Conservation (phyloP, 2,888 invertebrate genomes). For the Tanytarsus gracilentus region DNA sequence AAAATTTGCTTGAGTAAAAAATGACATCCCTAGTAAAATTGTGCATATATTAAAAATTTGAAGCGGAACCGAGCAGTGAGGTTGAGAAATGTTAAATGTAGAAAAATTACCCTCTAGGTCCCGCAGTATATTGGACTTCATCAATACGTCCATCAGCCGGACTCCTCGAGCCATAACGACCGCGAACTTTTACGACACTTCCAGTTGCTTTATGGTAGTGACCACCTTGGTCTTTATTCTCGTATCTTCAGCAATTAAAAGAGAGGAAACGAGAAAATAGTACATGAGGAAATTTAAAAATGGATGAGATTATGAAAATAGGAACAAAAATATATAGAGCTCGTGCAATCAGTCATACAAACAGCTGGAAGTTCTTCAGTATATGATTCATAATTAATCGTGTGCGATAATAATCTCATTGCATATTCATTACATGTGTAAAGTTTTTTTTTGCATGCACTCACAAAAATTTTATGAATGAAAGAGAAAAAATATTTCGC, state of each 20-base stretch:
- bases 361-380: too few species aligned
- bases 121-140: conserved; percentile 65
- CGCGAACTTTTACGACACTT: conserved; percentile 58
- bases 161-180: conserved; percentile 62
- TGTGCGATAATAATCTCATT: not conserved
- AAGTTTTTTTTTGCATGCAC: too few species aligned
- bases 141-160: conserved; percentile 61
- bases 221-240: conserved; percentile 59
- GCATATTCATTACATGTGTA: not conserved
- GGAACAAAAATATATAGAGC: too few species aligned
- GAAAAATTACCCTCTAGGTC: conserved; percentile 56
- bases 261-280: not conserved
- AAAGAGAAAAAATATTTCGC: not conserved
- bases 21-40: too few species aligned
- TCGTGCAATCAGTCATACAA: too few species aligned
- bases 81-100: not conserved
- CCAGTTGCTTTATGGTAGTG: conserved; percentile 58
- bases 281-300: not conserved
- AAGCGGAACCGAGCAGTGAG: not conserved
- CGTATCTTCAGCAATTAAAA: conserved; percentile 38
- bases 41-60: too few species aligned
- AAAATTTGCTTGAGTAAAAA: too few species aligned
- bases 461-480: not conserved
- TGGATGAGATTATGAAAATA: not conserved
- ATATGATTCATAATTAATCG: too few species aligned